These are phyloP conservation scores for Slavum lentiscoides DNA, from an alignment of 2,888 invertebrate species.

Conservation along the genomic window DNA sequence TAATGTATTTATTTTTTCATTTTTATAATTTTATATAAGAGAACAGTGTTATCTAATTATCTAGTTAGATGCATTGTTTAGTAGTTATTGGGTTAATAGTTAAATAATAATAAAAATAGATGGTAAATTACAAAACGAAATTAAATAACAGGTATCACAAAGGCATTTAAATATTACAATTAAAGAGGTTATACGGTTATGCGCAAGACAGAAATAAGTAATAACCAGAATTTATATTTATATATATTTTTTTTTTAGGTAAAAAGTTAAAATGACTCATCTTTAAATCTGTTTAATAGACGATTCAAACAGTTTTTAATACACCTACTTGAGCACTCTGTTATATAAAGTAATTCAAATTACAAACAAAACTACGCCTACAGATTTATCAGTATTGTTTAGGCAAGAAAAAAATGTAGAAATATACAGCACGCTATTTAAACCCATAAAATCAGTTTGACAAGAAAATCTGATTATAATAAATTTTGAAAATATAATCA, in stretches of 20 bases:
- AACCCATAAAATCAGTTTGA: neutral
- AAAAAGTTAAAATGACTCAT: neutral
- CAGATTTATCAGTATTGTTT: neutral
- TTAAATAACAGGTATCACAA: conserved; percentile 10
- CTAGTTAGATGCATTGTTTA: neutral
- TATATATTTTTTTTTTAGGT: conserved; percentile 2
- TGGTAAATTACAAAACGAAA: neutral
- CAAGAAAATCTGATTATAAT: neutral
- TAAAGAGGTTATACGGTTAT: neutral
- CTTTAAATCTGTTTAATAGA: neutral
- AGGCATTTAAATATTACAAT: neutral
- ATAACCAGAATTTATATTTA: neutral
- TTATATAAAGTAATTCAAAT: neutral
- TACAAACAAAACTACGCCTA: neutral
- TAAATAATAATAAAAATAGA: neutral
- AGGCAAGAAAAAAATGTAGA: neutral
- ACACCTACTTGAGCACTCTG: conserved; percentile 17
- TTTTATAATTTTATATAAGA: neutral
- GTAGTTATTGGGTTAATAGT: neutral
- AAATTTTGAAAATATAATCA: neutral
- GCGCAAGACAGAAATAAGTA: neutral
- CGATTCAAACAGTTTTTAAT: conserved; percentile 6
- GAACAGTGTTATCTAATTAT: neutral
- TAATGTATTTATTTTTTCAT: neutral
- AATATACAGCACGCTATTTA: neutral